A percentile compares a stretch with the other conserved stretches of the same genome.
phyloP scores from a whole-genome alignment of 2,888 invertebrate species.

The Apodemia zela region DNA sequence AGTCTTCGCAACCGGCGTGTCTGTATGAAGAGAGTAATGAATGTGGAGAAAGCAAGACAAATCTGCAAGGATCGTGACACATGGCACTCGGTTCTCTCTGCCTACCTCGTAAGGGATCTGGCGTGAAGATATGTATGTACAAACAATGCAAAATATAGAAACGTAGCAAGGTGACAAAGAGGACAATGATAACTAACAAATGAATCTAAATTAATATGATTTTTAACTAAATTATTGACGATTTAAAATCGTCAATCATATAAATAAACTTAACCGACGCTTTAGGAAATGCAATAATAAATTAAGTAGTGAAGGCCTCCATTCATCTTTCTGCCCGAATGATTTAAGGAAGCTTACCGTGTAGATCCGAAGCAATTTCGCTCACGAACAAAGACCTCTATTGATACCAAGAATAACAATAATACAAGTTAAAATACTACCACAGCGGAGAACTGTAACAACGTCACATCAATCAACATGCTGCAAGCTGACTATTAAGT shows the following conservation, averaged over 20 bases:
- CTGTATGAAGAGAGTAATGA: no score
- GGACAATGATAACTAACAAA: no score
- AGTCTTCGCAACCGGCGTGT: no score
- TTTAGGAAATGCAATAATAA: conserved; percentile 35
- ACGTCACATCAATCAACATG: conserved; percentile 41
- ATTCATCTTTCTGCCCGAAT: conserved; percentile 37
- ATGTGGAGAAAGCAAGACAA: no score
- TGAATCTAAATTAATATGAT: not conserved
- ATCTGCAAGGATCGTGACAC: no score
- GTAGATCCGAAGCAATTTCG: conserved; percentile 31
- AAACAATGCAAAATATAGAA: no score
- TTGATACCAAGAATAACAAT: conserved; percentile 35
- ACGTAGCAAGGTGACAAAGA: no score
- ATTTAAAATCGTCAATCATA: not conserved
- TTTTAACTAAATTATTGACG: not conserved
- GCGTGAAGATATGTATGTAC: no score
- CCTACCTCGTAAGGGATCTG: no score
- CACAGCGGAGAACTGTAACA: conserved; percentile 34
- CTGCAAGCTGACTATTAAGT: conserved; percentile 41
- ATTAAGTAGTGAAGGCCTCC: conserved; percentile 38
- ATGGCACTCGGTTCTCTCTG: no score
- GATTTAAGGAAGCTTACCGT: conserved; percentile 41
- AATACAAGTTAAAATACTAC: conserved; percentile 39
- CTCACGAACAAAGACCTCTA: conserved; percentile 37
- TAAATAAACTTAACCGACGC: conserved; percentile 15